These are phyloP conservation scores for Cichladusa arquata DNA, from an alignment of 2,113 vertebrate genomes.

Conservation along the genomic window DNA sequence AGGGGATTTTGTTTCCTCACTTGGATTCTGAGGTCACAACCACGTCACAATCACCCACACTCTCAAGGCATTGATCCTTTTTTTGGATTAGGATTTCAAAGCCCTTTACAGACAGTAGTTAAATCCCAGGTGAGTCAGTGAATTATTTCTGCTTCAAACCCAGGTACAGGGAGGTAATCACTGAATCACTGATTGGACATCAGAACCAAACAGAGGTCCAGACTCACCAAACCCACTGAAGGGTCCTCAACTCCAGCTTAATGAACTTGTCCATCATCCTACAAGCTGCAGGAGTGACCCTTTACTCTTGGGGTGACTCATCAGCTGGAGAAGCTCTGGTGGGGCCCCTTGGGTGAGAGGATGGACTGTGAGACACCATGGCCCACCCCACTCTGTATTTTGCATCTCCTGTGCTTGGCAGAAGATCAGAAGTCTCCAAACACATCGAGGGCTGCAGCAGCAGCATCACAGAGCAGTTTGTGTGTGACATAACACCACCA, in stretches of 20 bases:
- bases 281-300: background rate
- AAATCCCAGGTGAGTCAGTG: slow-evolving; percentile 1
- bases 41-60: background rate
- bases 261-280: background rate
- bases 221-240: background rate
- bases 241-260: background rate
- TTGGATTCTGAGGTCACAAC: background rate
- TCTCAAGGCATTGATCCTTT: background rate
- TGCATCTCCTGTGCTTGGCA: background rate
- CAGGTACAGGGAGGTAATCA: background rate
- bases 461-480: background rate
- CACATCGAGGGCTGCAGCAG: background rate
- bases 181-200: background rate
- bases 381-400: background rate
- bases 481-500: background rate
- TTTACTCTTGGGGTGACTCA: background rate
- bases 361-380: background rate
- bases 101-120: background rate
- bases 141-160: background rate
- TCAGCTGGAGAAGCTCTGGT: background rate
- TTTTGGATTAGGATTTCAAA: background rate
- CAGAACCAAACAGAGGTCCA: background rate
- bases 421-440: background rate
- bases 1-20: background rate
- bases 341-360: background rate